Evolutionary conservation across 2,888 invertebrate genomes (phyloP).

Genomic region (Erannis defoliaria): DNA sequence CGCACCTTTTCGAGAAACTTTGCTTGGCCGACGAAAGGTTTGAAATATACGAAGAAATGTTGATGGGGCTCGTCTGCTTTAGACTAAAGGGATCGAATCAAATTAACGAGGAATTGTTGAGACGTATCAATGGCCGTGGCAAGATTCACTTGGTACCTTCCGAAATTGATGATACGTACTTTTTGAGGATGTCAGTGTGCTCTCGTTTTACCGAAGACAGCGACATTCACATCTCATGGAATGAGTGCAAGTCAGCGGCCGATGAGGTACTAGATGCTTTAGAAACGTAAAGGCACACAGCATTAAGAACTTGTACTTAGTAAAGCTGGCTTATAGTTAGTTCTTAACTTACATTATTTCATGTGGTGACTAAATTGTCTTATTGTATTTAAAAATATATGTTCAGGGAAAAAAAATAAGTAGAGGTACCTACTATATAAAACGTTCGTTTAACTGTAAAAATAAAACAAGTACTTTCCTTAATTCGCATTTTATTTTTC

Average conservation of each 20-base stretch:
- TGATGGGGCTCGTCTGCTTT: constrained; percentile 98
- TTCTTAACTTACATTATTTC: too few species aligned
- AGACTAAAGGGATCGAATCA: constrained; percentile 95
- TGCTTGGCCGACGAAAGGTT: constrained; percentile 93
- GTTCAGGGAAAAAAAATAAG: too few species aligned
- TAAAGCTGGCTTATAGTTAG: too few species aligned
- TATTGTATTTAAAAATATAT: too few species aligned
- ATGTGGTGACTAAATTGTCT: too few species aligned
- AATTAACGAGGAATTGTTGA: constrained; percentile 92
- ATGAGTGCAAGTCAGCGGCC: constrained; percentile 92
- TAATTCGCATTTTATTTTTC: too few species aligned
- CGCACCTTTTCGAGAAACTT: constrained; percentile 94
- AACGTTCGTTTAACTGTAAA: too few species aligned
- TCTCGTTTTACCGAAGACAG: constrained; percentile 92
- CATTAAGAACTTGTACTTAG: too few species aligned
- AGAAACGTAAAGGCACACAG: constrained; percentile 19
- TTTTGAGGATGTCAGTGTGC: constrained; percentile 96
- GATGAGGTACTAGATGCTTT: constrained; percentile 86
- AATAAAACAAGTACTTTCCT: too few species aligned
- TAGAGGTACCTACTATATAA: too few species aligned
- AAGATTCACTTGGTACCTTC: constrained; percentile 97
- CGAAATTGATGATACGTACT: constrained; percentile 93
- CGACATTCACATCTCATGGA: constrained; percentile 95
- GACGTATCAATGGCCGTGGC: constrained; percentile 95
- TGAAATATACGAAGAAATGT: constrained; percentile 95